Conservation (phyloP, 2,888 invertebrate genomes). For the Achlya flavicornis region DNA sequence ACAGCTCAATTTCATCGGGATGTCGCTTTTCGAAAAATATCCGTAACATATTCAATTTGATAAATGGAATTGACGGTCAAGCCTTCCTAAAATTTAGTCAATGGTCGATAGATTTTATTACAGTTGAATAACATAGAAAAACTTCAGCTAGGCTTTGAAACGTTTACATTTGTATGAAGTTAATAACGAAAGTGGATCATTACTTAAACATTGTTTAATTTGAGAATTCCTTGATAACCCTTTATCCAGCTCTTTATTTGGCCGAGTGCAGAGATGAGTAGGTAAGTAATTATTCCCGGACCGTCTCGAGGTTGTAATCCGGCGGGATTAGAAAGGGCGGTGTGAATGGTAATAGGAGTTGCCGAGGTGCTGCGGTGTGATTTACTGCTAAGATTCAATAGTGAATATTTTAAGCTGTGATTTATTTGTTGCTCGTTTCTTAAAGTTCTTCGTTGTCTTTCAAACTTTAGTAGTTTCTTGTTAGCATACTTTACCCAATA, state of each 20-base stretch:
- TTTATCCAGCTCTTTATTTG: slow-evolving; percentile 59
- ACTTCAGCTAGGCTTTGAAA: background rate
- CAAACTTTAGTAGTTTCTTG: slow-evolving; percentile 16
- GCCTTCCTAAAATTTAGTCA: slow-evolving; percentile 26
- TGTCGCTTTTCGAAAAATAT: slow-evolving; percentile 35
- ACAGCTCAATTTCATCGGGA: slow-evolving; percentile 37
- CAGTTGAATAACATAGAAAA: slow-evolving; percentile 22
- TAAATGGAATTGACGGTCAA: slow-evolving; percentile 39
- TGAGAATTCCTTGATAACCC: slow-evolving; percentile 40
- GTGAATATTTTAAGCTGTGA: slow-evolving; percentile 81
- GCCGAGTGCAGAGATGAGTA: slow-evolving; percentile 57
- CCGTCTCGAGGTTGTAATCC: slow-evolving; percentile 80
- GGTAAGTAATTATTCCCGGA: slow-evolving; percentile 82
- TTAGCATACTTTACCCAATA: slow-evolving; percentile 8
- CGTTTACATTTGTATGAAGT: slow-evolving; percentile 18
- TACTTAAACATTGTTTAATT: slow-evolving; percentile 49
- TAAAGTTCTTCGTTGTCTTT: slow-evolving; percentile 37
- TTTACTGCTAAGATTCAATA: slow-evolving; percentile 82
- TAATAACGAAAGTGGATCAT: slow-evolving; percentile 28
- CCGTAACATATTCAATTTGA: slow-evolving; percentile 43
- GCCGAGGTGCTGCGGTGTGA: slow-evolving; percentile 79
- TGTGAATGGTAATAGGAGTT: slow-evolving; percentile 81
- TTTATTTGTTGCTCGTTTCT: slow-evolving; percentile 67
- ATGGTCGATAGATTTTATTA: slow-evolving; percentile 34
- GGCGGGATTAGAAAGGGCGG: slow-evolving; percentile 79